Evolutionary conservation across 2,888 invertebrate species (phyloP), one percentile per base, ranked within the genome.

Genomic region (Lamproptera curius): DNA sequence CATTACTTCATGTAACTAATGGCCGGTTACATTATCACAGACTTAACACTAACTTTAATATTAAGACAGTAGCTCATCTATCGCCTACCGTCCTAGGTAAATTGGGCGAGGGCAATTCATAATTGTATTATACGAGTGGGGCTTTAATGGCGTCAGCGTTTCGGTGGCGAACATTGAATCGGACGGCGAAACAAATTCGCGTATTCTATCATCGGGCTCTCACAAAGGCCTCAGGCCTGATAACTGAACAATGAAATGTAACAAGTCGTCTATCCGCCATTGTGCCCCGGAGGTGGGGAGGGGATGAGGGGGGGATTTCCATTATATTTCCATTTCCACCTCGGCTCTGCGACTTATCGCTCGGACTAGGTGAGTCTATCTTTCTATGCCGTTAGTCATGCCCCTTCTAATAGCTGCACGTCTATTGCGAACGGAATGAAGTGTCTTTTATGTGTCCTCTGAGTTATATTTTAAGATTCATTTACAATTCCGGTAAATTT

Each of bases 271-370:
- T 79, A 79, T 83, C 76, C 80, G 70, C 76, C 83, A 87, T 87
- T 87, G 87, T 86, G 73, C 70, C 75, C 65, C 65, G 61, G 58
- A 58, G 61, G 65, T 56, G 56, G 59, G 11, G 53, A 60, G 55
- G 60, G 62, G 62, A 62, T 62, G 67, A 65, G 53, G 63, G 72
- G 67, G 72, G 73, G 71, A 70, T 74, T 82, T 80, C 84, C 86
- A 87, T 87, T 87, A 87, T 85, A 87, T 86, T 87, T 84, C 85
- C 86, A 87, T 87, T 87, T 85, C 86, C 87, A 87, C 85, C 85
- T 86, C 87, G 72, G 80, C 85, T 85, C 78, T 62, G 63, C 78
- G 76, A 85, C 82, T 86, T 86, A 87, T 87, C 86, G 80, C 67
- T 82, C 70, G 75, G 79, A 79, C 82, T 80, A 82, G 76, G 76